These are phyloP conservation scores for Erebia epiphron DNA, from an alignment of 2,888 invertebrate genomes.

Conservation along the genomic window DNA sequence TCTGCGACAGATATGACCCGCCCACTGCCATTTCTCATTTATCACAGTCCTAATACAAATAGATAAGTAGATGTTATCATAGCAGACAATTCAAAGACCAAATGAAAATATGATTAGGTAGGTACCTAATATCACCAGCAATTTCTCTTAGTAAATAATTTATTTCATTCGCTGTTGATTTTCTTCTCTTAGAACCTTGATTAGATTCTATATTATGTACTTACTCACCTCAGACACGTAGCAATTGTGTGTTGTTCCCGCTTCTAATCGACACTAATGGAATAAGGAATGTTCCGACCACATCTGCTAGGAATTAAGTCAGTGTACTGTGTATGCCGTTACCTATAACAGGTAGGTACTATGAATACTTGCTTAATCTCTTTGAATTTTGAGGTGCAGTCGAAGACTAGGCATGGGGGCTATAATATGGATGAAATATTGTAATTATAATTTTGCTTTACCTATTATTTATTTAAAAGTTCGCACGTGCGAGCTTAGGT, in stretches of 20 bases:
- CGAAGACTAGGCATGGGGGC: too few relatives aligned
- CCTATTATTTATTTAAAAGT: too few relatives aligned
- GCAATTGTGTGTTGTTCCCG: conserved; percentile 2
- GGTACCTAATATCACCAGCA: not conserved
- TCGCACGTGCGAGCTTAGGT: too few relatives aligned
- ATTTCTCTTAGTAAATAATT: conserved; percentile 2
- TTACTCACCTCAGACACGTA: conserved; percentile 2
- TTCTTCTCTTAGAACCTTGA: not conserved
- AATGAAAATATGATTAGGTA: not conserved
- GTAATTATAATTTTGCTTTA: too few relatives aligned
- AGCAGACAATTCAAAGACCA: not conserved
- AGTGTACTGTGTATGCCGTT: too few relatives aligned
- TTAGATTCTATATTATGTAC: conserved; percentile 2
- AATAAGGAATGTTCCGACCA: conserved; percentile 12
- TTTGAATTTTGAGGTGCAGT: not conserved
- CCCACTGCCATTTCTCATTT: too few relatives aligned
- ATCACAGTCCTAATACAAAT: not conserved
- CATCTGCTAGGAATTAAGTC: conserved; percentile 14
- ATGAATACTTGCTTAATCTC: not conserved
- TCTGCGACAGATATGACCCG: too few relatives aligned
- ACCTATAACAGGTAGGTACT: not conserved
- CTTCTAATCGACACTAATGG: conserved; percentile 17
- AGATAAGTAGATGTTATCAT: not conserved
- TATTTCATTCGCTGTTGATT: not conserved
- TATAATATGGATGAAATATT: not conserved